Conservation (phyloP, 2,797 vertebrate genomes). For the Mus caroli region DNA sequence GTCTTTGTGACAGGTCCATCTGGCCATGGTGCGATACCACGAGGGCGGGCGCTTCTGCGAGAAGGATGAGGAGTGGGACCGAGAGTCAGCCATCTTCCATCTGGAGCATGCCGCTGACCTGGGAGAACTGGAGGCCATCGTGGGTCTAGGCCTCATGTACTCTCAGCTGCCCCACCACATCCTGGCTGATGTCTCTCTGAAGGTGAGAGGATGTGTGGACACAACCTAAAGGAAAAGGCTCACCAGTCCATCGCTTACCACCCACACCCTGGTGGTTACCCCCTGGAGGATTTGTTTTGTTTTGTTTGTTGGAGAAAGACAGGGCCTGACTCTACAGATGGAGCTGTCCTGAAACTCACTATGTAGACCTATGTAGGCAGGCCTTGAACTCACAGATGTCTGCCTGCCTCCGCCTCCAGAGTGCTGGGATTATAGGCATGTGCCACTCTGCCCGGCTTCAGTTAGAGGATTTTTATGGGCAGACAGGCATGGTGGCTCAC, state of each 20-base stretch:
- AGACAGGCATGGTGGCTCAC: not conserved
- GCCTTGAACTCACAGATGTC: not conserved
- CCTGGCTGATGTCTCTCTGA: constrained; percentile 92
- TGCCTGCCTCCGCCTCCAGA: not conserved
- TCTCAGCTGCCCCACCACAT: constrained; percentile 97
- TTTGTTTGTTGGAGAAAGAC: not conserved
- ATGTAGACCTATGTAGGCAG: not conserved
- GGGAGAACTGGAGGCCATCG: constrained; percentile 97
- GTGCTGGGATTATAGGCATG: not conserved
- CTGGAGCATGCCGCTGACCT: constrained; percentile 96
- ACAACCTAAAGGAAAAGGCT: not conserved
- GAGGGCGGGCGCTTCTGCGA: constrained; percentile 96
- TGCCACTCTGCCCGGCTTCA: not conserved
- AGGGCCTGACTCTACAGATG: not conserved
- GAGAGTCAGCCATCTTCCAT: constrained; percentile 94
- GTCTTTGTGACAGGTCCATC: constrained; percentile 92
- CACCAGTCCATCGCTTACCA: too few species aligned
- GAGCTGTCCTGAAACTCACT: not conserved
- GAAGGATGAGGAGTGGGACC: constrained; percentile 96
- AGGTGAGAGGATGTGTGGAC: constrained; percentile 88
- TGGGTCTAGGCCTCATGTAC: constrained; percentile 94
- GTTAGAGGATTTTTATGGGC: not conserved
- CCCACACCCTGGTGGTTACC: not conserved
- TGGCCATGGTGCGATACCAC: constrained; percentile 98
- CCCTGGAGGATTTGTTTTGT: not conserved